Evolutionary conservation across 1,140 invertebrate species (phyloP).

Genomic region (Argopecten irradians): DNA sequence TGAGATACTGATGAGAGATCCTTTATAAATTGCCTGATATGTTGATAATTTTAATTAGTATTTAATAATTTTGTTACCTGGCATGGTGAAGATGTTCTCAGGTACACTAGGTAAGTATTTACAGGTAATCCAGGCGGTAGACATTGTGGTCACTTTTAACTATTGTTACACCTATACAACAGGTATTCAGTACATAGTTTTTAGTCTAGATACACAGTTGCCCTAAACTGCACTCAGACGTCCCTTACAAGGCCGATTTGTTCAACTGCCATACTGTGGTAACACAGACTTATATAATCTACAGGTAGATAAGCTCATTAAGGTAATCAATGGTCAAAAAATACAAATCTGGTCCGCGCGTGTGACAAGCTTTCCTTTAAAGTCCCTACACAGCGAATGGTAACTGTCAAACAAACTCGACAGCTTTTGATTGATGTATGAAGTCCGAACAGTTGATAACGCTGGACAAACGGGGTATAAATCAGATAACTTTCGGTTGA

Average conservation of each 20-base stretch:
- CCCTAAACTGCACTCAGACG: not conserved
- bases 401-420: not conserved
- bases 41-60: too few relatives aligned
- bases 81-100: constrained; percentile 28
- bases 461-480: too few relatives aligned
- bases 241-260: not conserved
- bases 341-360: not conserved
- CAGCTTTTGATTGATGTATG: not conserved
- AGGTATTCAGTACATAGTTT: not conserved
- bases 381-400: not conserved
- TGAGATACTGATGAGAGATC: too few relatives aligned
- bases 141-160: not conserved
- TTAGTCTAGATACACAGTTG: not conserved
- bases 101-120: constrained; percentile 34
- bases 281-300: not conserved
- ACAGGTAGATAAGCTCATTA: not conserved
- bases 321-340: not conserved
- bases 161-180: not conserved
- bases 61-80: constrained; percentile 21
- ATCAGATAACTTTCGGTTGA: too few relatives aligned
- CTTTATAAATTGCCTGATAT: too few relatives aligned
- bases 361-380: not conserved
- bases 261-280: not conserved
- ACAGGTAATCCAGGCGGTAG: constrained; percentile 24
- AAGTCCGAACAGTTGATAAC: not conserved